A percentile compares a stretch with the other conserved stretches of the same genome.
Evolutionary conservation across 2,888 invertebrate species (phyloP).

Genomic region (Drosophila meridionalis): DNA sequence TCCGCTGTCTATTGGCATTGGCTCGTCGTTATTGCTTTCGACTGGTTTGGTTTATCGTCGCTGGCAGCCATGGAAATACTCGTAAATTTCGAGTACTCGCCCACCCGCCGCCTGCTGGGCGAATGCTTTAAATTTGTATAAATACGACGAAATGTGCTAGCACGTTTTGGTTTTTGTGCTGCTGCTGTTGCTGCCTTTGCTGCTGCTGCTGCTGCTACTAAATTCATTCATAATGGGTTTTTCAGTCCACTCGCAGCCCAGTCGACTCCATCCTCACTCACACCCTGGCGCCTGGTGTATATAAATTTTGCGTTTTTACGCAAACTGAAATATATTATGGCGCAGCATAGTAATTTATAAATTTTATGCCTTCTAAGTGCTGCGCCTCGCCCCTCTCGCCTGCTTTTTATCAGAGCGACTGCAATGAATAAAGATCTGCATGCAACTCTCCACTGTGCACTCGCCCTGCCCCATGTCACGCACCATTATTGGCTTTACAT

Average conservation of each 20-base stretch:
- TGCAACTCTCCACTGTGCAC: constrained; percentile 7
- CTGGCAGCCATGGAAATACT: constrained; percentile 77
- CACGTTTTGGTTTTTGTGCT: constrained; percentile 60
- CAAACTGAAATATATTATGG: constrained; percentile 80
- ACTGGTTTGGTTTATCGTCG: constrained; percentile 76
- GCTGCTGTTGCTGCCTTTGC: constrained; percentile 21
- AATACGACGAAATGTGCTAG: constrained; percentile 57
- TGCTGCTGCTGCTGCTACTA: constrained; percentile 58
- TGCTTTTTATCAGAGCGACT: constrained; percentile 21
- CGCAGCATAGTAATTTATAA: constrained; percentile 78
- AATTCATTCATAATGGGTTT: constrained; percentile 81
- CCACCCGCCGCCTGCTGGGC: constrained; percentile 29
- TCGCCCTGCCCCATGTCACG: constrained; percentile 14
- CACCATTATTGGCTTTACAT: constrained; percentile 65
- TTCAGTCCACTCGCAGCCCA: constrained; percentile 58
- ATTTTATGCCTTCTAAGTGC: constrained; percentile 81
- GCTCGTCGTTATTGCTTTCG: constrained; percentile 79
- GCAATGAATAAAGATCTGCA: constrained; percentile 31
- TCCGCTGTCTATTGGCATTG: constrained; percentile 73
- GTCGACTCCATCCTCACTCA: constrained; percentile 10
- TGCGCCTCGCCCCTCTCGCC: constrained; percentile 7
- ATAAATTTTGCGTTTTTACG: constrained; percentile 80
- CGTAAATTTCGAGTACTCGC: constrained; percentile 68
- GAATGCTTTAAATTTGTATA: constrained; percentile 78
- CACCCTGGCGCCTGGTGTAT: constrained; percentile 57